Conservation (phyloP, 2,888 invertebrate species). For the Micoletzkya japonica region DNA sequence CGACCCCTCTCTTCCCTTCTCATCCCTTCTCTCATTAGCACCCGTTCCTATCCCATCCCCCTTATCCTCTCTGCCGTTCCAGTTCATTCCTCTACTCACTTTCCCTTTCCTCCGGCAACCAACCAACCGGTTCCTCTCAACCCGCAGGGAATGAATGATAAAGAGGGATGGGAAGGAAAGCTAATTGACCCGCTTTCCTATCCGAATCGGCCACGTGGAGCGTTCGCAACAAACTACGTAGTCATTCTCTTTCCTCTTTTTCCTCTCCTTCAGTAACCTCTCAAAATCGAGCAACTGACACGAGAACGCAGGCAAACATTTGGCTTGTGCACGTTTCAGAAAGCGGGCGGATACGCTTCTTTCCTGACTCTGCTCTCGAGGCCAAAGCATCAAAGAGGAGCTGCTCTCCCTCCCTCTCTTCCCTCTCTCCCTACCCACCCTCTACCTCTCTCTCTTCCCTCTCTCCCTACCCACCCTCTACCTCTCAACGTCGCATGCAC, state of each 20-base stretch:
- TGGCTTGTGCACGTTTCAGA: no score
- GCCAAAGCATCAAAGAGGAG: conserved; percentile 2
- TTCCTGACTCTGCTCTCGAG: no score
- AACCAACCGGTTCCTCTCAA: background rate
- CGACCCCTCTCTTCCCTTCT: background rate
- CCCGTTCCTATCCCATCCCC: no score
- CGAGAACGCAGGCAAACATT: no score
- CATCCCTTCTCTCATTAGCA: background rate
- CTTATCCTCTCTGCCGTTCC: no score
- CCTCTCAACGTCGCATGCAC: background rate
- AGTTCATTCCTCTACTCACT: no score
- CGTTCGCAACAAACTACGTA: no score
- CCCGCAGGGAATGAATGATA: background rate
- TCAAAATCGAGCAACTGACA: no score
- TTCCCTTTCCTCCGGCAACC: background rate
- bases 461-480: background rate
- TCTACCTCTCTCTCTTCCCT: background rate
- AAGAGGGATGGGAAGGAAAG: background rate
- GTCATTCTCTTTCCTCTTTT: no score
- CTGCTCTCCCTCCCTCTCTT: background rate
- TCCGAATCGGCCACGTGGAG: background rate
- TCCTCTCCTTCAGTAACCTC: no score
- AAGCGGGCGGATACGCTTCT: no score
- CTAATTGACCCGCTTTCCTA: background rate
- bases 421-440: background rate